These are phyloP conservation scores for Corythornis vintsioides DNA, from an alignment of 2,113 vertebrate genomes.

Conservation along the genomic window DNA sequence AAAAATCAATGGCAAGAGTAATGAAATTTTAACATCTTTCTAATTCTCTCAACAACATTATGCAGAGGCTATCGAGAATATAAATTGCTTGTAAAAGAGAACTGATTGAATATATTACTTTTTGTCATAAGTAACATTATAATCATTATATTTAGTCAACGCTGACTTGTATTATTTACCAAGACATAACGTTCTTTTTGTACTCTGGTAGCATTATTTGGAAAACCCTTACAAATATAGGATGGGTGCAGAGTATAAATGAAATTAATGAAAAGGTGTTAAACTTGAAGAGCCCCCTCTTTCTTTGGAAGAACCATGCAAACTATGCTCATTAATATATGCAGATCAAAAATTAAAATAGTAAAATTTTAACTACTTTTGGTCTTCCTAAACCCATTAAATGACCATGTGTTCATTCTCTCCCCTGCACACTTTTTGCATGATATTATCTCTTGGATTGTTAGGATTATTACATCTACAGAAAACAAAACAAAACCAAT, in stretches of 20 bases:
- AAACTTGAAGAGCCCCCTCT: neutral
- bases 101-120: constrained; percentile 12
- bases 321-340: neutral
- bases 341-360: neutral
- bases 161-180: constrained; percentile 10
- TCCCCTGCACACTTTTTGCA: neutral
- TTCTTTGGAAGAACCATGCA: neutral
- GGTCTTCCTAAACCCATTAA: neutral
- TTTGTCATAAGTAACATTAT: constrained; percentile 14
- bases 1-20: constrained; percentile 66
- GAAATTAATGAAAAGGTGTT: neutral
- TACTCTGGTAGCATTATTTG: neutral
- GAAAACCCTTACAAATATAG: neutral
- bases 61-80: constrained; percentile 21
- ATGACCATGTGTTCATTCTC: neutral
- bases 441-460: neutral
- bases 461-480: neutral
- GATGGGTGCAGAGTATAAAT: neutral
- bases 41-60: constrained; percentile 48
- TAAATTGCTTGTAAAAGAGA: constrained; percentile 51
- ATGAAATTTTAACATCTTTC: constrained; percentile 65
- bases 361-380: neutral
- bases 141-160: constrained; percentile 24
- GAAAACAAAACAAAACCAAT: neutral
- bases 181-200: neutral